Evolutionary conservation across 2,797 vertebrate genomes (phyloP).

Genomic region (Eulemur rubriventer): DNA sequence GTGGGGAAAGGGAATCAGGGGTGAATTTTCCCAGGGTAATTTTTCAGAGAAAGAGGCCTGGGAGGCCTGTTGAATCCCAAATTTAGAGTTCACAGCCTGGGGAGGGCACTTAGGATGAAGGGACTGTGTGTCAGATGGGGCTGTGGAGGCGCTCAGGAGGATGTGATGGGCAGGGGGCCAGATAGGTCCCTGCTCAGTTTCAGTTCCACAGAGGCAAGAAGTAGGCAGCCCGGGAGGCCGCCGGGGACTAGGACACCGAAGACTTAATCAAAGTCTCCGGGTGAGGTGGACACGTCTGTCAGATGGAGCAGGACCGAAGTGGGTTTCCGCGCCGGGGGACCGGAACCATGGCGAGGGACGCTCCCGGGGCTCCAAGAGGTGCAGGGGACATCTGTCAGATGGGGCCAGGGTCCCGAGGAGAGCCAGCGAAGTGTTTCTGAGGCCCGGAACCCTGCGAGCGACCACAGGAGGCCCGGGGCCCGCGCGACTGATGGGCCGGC

Average conservation of each 20-base stretch:
- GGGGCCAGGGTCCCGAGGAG: neutral
- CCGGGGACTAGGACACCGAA: neutral
- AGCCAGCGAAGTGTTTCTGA: neutral
- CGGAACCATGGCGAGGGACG: neutral
- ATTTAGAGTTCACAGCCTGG: neutral
- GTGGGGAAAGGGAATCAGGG: neutral
- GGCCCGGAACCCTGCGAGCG: neutral
- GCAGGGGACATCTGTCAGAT: conserved; percentile 13
- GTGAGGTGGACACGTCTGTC: conserved; percentile 70
- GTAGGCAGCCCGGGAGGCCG: neutral
- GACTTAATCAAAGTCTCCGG: conserved; percentile 56
- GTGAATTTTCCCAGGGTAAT: neutral
- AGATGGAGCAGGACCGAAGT: neutral
- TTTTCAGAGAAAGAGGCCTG: neutral
- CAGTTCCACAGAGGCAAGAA: neutral
- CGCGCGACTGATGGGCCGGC: neutral
- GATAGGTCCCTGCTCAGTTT: neutral
- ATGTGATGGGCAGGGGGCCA: neutral
- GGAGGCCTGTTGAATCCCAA: neutral
- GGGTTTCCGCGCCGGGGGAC: neutral
- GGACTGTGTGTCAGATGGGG: neutral
- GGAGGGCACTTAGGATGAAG: neutral
- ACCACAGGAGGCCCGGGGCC: conserved; percentile 27
- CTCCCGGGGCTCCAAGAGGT: neutral
- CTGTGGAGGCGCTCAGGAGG: neutral